phyloP scores from a whole-genome alignment of 37 sponge, comb jelly and placozoan species.

The Chondrosia reniformis region DNA sequence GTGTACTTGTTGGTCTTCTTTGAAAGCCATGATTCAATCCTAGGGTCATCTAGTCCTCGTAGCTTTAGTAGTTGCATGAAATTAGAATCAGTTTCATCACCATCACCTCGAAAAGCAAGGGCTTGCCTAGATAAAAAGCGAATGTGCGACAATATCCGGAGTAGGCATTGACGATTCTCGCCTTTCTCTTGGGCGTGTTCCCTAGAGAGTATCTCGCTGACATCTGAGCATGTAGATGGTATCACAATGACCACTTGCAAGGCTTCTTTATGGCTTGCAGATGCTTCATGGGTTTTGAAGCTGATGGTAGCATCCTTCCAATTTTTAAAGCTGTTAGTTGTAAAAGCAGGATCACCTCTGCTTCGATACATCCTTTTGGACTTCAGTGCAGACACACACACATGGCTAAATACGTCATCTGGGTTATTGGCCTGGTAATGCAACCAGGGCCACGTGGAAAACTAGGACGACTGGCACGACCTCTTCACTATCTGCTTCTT shows the following conservation, averaged over 20 bases:
- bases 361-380: neutral
- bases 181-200: conserved; percentile 41
- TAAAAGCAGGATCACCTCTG: conserved; percentile 25
- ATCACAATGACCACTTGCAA: conserved; percentile 21
- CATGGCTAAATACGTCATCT: conserved; percentile 27
- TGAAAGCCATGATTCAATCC: conserved; percentile 35
- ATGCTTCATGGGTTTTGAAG: conserved; percentile 2
- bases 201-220: conserved; percentile 45
- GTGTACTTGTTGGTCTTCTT: conserved; percentile 30
- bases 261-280: conserved; percentile 7
- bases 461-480: conserved; percentile 12
- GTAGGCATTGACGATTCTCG: conserved; percentile 40
- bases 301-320: conserved; percentile 35
- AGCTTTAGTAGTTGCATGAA: conserved; percentile 47
- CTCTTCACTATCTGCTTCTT: neutral
- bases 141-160: conserved; percentile 42
- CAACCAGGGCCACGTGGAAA: conserved; percentile 6
- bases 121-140: conserved; percentile 67
- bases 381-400: conserved; percentile 9
- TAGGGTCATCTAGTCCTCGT: conserved; percentile 33
- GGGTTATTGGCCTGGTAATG: neutral
- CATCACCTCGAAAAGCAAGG: conserved; percentile 26
- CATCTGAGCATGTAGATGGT: conserved; percentile 28
- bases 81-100: conserved; percentile 29
- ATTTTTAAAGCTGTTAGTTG: neutral